Percentiles rank a stretch among this genome's conserved stretches.
Conservation (phyloP, 1,140 invertebrate genomes). For the Carcinoscorpius rotundicauda region DNA sequence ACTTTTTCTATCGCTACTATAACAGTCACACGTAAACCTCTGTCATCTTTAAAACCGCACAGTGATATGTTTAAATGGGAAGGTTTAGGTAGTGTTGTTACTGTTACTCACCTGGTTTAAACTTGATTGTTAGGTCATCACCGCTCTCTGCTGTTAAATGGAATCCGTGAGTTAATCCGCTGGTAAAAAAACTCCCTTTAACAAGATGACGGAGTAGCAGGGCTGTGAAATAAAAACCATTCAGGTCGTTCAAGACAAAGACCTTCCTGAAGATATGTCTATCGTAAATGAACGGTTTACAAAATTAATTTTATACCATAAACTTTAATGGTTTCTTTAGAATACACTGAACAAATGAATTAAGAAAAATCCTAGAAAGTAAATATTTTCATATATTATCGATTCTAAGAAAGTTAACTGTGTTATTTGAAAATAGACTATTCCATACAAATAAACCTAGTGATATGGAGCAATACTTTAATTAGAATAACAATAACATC, state of each 20-base stretch:
- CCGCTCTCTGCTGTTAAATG: background rate
- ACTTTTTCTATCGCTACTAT: background rate
- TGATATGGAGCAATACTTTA: no score
- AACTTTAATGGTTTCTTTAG: background rate
- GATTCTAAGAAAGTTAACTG: no score
- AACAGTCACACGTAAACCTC: background rate
- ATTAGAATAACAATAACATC: no score
- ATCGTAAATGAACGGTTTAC: background rate
- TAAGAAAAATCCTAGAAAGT: background rate
- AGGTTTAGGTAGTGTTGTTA: background rate
- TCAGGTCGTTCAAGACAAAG: no score
- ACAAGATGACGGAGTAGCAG: conserved; percentile 14
- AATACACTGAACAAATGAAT: conserved; percentile 1
- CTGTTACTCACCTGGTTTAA: conserved; percentile 3
- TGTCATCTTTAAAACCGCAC: background rate
- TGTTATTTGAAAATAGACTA: no score
- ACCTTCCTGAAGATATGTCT: no score
- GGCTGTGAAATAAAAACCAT: conserved; percentile 4
- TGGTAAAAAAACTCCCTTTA: conserved; percentile 1
- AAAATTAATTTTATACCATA: background rate
- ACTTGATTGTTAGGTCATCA: conserved; percentile 1
- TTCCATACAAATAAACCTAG: no score
- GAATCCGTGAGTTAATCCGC: background rate
- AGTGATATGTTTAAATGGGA: background rate
- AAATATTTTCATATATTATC: no score